Base-by-base conservation (phyloP, 2,113 vertebrate species). In the Ammodytes marinus region DNA sequence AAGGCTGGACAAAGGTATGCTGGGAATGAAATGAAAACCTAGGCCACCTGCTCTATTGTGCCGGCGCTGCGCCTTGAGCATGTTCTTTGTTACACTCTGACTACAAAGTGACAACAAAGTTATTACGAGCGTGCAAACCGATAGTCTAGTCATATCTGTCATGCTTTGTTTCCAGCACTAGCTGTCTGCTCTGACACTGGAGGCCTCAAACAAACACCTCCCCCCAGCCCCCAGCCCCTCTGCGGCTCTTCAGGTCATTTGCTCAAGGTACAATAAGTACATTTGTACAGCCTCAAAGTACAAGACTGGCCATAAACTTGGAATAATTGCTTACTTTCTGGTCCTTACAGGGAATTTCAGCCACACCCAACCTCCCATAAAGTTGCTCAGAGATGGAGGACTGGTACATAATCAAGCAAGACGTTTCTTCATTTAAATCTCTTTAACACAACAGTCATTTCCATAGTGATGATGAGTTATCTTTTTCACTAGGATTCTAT, bases 1-100 rank as follows among this genome's bases (percentile, higher is more conserved):
- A 64, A 70, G 84, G 58, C 71, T 73, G 70, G 58, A 63, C 83
- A 83, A 78, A 88, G 83, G 83, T 15, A 88, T 85, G 81, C 74
- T 80, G 81, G 77, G 86, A 88, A 88, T 87, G 60, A 74, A 27
- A 68, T 35, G 55, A 50, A 54, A 69, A 49, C 53, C 27, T 2
- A 37, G 40, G 68, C 46, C 4, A 17, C 27, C 0, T 17, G 49
- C 71, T 69, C 61, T 12, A 37, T 54, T 40, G 60, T 37, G 19
- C 57, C 6, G 17, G 5, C 64, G n/a, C 53, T n/a, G 43, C 8
- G 8, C 15, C 19, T 45, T 35, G 45, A 42, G 12, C 9, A 15
- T 40, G 35, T 6, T n/a, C 55, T 63, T n/a, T 40, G 19, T 73
- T 71, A 58, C 7, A 19, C 27, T 69, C 55, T 17, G 35, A 69